Percentiles rank a stretch among this genome's conserved stretches.
These are phyloP conservation scores for Peromyscus leucopus DNA, from an alignment of 2,113 vertebrate species.

Conservation along the genomic window DNA sequence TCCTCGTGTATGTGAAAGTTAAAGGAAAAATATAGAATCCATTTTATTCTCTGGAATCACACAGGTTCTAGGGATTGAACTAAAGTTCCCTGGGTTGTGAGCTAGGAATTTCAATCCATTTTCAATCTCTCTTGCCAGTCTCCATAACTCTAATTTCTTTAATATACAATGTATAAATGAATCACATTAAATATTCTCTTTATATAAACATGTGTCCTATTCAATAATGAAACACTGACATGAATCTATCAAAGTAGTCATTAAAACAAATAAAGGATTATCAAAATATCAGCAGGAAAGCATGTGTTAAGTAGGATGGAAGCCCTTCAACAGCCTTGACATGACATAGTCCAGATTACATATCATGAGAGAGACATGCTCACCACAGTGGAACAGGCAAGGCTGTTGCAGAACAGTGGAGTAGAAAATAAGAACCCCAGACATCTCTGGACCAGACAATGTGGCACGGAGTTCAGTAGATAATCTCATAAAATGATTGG, in stretches of 20 bases:
- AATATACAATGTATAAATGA: not conserved
- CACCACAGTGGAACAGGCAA: constrained; percentile 50
- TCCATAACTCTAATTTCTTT: not conserved
- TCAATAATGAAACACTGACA: not conserved
- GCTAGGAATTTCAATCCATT: not conserved
- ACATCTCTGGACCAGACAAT: constrained; percentile 27
- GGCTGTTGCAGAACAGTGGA: constrained; percentile 36
- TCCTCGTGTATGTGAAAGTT: not conserved
- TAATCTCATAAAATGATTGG: constrained; percentile 44
- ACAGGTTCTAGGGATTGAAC: not conserved
- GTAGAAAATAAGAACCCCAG: constrained; percentile 69
- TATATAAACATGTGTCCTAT: not conserved
- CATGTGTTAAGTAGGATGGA: constrained; percentile 49
- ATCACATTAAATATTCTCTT: not conserved
- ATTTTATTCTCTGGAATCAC: not conserved
- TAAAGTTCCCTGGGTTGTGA: not conserved
- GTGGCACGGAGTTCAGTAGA: not conserved
- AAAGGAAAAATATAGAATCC: not conserved
- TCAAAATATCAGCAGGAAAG: constrained; percentile 1
- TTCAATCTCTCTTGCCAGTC: too few relatives aligned
- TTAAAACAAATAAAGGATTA: not conserved
- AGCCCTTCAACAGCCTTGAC: constrained; percentile 7
- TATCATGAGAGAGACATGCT: constrained; percentile 33
- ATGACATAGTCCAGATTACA: not conserved
- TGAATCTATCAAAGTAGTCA: not conserved